Evolutionary conservation across 2,888 invertebrate genomes (phyloP), one percentile per base, ranked within the genome.

Genomic region (Eilema griseolum): DNA sequence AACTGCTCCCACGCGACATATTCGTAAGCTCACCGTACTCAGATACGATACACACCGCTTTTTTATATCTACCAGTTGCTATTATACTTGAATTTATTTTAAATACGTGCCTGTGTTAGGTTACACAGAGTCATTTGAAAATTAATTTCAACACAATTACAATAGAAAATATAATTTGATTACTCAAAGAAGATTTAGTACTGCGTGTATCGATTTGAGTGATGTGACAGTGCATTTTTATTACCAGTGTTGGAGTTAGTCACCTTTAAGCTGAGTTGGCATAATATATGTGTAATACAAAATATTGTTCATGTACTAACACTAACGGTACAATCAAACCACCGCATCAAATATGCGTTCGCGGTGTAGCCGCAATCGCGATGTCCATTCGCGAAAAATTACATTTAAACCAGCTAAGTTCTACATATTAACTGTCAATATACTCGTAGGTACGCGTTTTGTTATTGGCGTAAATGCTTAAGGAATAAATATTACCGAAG

Each of bases 1-100:
- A 98, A 96, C 97, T 98, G 96, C 77, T 91, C 84, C 82, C 82
- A 84, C 86, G 85, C 84, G 82, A 83, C 85, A 86, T 77, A 83
- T 74, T 78, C 79, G 77, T 82, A 78, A 83, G 78, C 81, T 74
- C 78, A 70, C 73, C 20, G 65, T 76, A 74, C 77, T 78, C 79
- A 66, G 69, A 73, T 62, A 65, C 76, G 70, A 75, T 67, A 82
- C 79, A 80, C 74, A 67, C 81, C 20, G 31, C 7, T 66, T 66
- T n/a, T 66, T 61, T 20, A 20, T n/a, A 52, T 52, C 20, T 1
- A 20, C 20, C 23, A 62, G 14, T 33, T 64, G 28, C 26, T 63
- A 33, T 33, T 12, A 37, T 14, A 14, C 14, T 37, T 14, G 16
- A 20, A 20, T 52, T 7, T 20, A 1, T n/a, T 52, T n/a, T 10